Base-by-base conservation (phyloP, 1,140 invertebrate species). In the Drosophila sproati region DNA sequence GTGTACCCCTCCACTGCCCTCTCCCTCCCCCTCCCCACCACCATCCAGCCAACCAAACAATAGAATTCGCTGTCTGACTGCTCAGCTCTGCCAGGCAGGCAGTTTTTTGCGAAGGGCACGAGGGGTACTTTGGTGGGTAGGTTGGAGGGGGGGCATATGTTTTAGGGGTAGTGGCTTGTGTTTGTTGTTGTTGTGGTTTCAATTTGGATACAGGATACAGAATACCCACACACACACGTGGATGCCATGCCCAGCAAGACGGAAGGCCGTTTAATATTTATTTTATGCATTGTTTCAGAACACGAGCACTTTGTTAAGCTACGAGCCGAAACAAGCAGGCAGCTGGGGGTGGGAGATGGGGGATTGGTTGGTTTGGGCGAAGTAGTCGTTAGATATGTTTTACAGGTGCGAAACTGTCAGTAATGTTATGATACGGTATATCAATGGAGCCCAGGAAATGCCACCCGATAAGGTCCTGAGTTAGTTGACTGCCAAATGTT, bases 181-280 rank as follows among this genome's bases (percentile, higher is more conserved):
- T 82, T 82, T 82, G 81, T 71, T 80, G 82, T 88, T 87, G 83
- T 88, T 88, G 82, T 87, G 82, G 82, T 88, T 87, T 86, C 85
- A 87, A 88, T 87, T 87, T 87, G 82, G 73, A 76, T 88, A 87
- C 73, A 83, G 52, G 62, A 73, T 69, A 75, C 47, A 73, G 41
- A 59, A 61, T 51, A 39, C 35, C 8, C 43, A 66, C 43, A 60
- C 73, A 75, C 37, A 57, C 31, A 52, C 39, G 31, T 35, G 52
- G 34, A 63, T 32, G 72, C 63, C 63, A 60, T 56, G 57, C 47
- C 56, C 50, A 48, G 31, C 43, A 34, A 47, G 74, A 75, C 76
- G 79, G 79, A 86, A 86, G 82, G 83, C 83, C 76, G 83, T 78
- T 86, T 86, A 88, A 86, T 86, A 86, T 86, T 86, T 86, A 86